Base-by-base conservation (phyloP, 2,888 invertebrate species). In the Belgica antarctica region DNA sequence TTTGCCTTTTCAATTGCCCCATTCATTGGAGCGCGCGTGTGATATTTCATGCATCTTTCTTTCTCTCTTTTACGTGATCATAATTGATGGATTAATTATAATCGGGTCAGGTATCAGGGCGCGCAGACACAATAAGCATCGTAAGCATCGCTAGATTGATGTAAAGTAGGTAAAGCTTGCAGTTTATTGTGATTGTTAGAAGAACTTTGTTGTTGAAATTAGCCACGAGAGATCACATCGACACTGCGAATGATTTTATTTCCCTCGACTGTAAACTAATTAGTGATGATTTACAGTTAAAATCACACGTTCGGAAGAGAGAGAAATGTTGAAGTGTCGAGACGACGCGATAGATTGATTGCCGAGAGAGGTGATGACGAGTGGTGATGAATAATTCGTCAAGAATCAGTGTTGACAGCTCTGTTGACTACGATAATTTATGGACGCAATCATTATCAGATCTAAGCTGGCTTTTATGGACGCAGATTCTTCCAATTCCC, bases 351-450 rank as follows among this genome's bases (percentile, higher is more conserved):
- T n/a, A n/a, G n/a, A n/a, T n/a, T n/a, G n/a, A n/a, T n/a, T n/a
- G n/a, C n/a, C n/a, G n/a, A n/a, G n/a, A n/a, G n/a, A n/a, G n/a
- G n/a, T 31, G 62, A 62, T 62, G 62, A 61, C 27, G 22, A 7
- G 61, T 27, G n/a, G 17, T 34, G 62, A 62, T 62, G 62, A 62
- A 62, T 62, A 28, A 62, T 62, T 62, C 62, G 36, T 8, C 7
- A 31, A 31, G 34, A 31, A 31, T 8, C 12, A 31, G 12, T 8
- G 34, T 31, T 31, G 34, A 31, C n/a, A n/a, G n/a, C n/a, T n/a
- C n/a, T n/a, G n/a, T n/a, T n/a, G n/a, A n/a, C n/a, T 31, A 12
- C 12, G 34, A 31, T 31, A 31, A 31, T 31, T 31, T 31, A 31
- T 31, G 34, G 5, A n/a, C n/a, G n/a, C n/a, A n/a, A n/a, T n/a